Percentiles rank a stretch among this genome's conserved stretches.
Conservation (phyloP, 2,113 vertebrate genomes). For the Mugil cephalus region DNA sequence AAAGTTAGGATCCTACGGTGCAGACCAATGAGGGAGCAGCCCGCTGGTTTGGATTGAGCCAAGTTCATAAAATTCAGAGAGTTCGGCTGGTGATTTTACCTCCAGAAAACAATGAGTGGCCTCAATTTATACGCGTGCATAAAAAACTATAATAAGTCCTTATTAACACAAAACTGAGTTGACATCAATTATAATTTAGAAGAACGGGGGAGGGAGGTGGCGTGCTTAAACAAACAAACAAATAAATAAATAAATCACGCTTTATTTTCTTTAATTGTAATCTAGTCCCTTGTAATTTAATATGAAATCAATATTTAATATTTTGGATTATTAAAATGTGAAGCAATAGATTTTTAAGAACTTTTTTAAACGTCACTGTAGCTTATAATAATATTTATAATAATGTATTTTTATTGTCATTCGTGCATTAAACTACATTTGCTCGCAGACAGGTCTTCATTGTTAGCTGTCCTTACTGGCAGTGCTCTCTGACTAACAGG, state of each 20-base stretch:
- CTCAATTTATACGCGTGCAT: too few relatives aligned
- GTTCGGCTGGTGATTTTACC: neutral
- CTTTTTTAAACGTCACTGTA: neutral
- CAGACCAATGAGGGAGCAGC: conserved; percentile 29
- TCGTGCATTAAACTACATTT: neutral
- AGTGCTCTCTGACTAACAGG: conserved; percentile 41
- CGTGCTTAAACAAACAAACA: neutral
- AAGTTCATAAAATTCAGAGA: conserved; percentile 29
- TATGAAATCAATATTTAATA: neutral
- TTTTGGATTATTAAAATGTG: neutral
- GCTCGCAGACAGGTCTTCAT: neutral
- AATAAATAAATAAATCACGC: too few relatives aligned
- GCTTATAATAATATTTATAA: too few relatives aligned
- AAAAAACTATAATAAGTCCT: too few relatives aligned
- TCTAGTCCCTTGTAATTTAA: neutral
- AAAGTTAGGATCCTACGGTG: conserved; percentile 75
- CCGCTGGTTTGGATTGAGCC: neutral
- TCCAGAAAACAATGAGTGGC: too few relatives aligned
- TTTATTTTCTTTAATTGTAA: too few relatives aligned
- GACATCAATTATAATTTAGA: too few relatives aligned
- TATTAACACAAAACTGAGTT: too few relatives aligned
- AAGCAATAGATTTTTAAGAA: neutral
- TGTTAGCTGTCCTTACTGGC: neutral
- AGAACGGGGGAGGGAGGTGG: too few relatives aligned
- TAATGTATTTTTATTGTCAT: neutral